phyloP scores from a whole-genome alignment of 1,140 invertebrate genomes.

The Melanaphis sacchari region DNA sequence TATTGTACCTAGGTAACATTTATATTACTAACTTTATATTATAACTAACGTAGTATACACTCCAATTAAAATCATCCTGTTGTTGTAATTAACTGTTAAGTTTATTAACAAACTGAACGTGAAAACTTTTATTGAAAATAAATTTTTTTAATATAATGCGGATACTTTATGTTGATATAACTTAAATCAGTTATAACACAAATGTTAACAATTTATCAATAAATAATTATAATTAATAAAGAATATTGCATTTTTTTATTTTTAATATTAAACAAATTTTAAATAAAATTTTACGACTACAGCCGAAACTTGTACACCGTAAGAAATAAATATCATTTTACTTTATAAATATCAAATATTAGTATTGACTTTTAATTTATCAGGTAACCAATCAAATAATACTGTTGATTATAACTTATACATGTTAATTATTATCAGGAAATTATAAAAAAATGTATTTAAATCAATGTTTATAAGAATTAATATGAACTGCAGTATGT shows the following conservation, averaged over 20 bases:
- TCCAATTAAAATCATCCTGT: background rate
- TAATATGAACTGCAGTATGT: background rate
- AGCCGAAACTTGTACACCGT: background rate
- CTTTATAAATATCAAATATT: background rate
- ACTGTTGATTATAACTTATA: background rate
- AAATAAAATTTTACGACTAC: background rate
- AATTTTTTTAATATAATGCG: background rate
- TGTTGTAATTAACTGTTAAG: background rate
- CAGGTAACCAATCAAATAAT: background rate
- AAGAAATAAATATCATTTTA: background rate
- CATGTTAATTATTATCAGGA: background rate
- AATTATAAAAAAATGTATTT: background rate
- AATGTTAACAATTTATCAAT: background rate
- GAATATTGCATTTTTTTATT: background rate
- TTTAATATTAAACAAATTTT: background rate
- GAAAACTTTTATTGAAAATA: background rate
- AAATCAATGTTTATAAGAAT: too few relatives aligned
- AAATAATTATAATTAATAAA: background rate
- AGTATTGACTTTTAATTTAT: background rate
- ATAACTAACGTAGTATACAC: background rate
- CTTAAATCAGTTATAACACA: background rate
- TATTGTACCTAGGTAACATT: background rate
- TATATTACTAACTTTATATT: background rate
- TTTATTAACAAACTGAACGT: background rate
- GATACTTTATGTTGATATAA: background rate